These are phyloP conservation scores for Chrysemys picta DNA, from an alignment of 2,113 vertebrate genomes.

Conservation along the genomic window DNA sequence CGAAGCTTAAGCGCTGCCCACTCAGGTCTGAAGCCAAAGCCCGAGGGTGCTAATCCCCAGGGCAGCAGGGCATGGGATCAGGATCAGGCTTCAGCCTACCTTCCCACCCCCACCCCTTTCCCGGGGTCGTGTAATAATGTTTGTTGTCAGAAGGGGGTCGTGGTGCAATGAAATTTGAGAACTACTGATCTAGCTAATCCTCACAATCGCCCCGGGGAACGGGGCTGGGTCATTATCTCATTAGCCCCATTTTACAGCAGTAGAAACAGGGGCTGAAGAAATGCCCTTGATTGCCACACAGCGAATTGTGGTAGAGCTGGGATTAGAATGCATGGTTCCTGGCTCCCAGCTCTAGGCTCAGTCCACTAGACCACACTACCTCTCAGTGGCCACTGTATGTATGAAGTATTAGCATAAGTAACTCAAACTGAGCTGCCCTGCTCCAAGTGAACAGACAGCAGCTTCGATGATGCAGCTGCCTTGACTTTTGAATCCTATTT, in stretches of 20 bases:
- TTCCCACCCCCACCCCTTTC: too few relatives aligned
- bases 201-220: background rate
- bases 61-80: too few relatives aligned
- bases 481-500: background rate
- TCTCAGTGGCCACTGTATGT: background rate
- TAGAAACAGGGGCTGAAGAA: background rate
- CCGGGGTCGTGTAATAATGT: too few relatives aligned
- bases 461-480: background rate
- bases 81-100: too few relatives aligned
- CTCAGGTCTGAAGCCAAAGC: too few relatives aligned
- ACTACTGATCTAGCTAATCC: background rate
- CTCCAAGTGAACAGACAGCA: background rate
- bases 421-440: background rate
- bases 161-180: too few relatives aligned
- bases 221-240: background rate
- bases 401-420: background rate
- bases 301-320: background rate
- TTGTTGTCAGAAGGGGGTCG: too few relatives aligned
- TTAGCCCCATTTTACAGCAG: background rate
- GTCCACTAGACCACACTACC: background rate
- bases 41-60: too few relatives aligned
- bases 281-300: background rate
- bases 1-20: too few relatives aligned
- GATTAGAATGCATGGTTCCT: background rate
- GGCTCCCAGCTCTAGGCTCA: background rate